Base-by-base conservation (phyloP, 2,888 invertebrate genomes). In the Oscheius sp. region DNA sequence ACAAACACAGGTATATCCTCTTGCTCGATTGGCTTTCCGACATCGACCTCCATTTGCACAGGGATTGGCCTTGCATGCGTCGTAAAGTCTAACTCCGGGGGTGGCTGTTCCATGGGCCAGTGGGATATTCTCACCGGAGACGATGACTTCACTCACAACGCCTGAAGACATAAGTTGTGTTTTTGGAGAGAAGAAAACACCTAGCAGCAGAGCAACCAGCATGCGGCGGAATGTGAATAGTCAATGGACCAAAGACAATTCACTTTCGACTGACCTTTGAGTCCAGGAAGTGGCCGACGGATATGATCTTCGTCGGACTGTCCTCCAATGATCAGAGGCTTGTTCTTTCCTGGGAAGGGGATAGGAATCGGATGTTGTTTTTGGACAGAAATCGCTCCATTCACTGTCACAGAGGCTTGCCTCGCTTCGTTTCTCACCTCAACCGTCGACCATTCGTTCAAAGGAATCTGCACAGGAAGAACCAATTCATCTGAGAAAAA, bases 1-100 rank as follows among this genome's bases (percentile, higher is more conserved):
- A 52, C 83, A 83, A 29, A 80, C 74, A 58, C 83, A 84, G 25
- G 67, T 70, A 69, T 72, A 83, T 1, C 83, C 83, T 29, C 61
- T 58, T 17, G 34, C 61, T 61, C 68, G 78, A 57, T 82, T 76
- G 2, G 80, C 67, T 10, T 77, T 75, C 5, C 77, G 25, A 50
- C 82, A 82, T 31, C 61, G 57, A 5, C 73, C 82, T 8, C 69
- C 73, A 64, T 82, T 82, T 34, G 76, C 69, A 29, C 82, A 82
- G 0, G 75, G 74, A 3, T 42, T 58, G 33, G 20, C 23, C 3
- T 46, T 42, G 61, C 78, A 78, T 8, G 72, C 71, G 37, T 78
- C 74, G 42, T 71, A 75, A 42, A 58, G 70, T 15, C 50, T 33
- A 3, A 72, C 69, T 1, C 70, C 48, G 12, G 53, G 50, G 2